Evolutionary conservation across 2,113 vertebrate genomes (phyloP).

Genomic region (Centropus unirufus): DNA sequence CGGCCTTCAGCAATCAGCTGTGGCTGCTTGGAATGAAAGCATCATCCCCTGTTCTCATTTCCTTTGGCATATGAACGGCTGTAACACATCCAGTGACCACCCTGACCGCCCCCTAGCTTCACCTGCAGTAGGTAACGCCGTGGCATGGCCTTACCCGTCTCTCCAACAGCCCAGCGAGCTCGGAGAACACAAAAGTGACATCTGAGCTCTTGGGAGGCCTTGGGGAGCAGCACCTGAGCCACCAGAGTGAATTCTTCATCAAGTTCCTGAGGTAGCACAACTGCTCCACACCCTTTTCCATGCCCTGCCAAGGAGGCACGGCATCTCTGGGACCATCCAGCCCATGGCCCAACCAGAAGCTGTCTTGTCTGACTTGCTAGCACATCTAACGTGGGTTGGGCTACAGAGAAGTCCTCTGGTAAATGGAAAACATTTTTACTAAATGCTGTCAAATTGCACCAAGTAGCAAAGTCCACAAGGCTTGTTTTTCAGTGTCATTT

Average conservation of each 20-base stretch:
- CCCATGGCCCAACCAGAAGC: neutral
- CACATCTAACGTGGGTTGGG: neutral
- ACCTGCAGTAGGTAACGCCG: neutral
- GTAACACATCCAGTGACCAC: neutral
- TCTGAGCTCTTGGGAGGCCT: neutral
- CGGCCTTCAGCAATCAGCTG: neutral
- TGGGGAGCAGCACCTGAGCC: neutral
- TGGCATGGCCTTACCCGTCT: neutral
- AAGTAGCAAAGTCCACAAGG: constrained; percentile 2
- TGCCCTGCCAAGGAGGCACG: neutral
- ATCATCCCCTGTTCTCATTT: neutral
- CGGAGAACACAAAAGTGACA: neutral
- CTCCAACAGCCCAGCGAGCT: neutral
- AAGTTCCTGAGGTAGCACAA: neutral
- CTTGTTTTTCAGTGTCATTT: neutral
- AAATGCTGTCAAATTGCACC: constrained; percentile 20
- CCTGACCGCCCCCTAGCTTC: neutral
- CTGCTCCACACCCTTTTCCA: neutral
- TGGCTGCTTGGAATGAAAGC: neutral
- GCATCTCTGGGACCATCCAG: neutral
- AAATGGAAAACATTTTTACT: constrained; percentile 44
- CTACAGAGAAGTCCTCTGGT: neutral
- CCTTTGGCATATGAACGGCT: neutral
- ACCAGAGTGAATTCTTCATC: neutral
- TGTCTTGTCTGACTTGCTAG: neutral